Conservation (phyloP, 2,797 vertebrate genomes). For the Helarctos malayanus region DNA sequence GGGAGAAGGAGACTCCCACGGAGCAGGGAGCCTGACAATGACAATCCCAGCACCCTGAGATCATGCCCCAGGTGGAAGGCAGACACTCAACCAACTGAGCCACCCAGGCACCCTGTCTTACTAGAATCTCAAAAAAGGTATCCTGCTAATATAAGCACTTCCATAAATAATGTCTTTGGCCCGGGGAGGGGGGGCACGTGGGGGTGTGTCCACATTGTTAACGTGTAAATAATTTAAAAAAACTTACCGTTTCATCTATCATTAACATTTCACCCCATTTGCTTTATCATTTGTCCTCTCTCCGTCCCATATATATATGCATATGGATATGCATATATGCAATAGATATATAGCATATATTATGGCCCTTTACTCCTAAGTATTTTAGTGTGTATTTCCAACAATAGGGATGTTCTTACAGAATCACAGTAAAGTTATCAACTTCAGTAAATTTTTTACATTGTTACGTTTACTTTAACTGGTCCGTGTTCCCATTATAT, state of each 20-base stretch:
- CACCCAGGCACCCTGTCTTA: background rate
- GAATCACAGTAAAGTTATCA: constrained; percentile 27
- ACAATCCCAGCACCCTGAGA: background rate
- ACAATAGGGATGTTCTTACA: constrained; percentile 10
- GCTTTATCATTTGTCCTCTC: background rate
- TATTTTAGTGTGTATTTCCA: background rate
- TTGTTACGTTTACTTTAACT: background rate
- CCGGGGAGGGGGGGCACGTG: no score
- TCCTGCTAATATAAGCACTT: background rate
- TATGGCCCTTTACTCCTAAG: background rate
- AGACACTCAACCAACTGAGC: background rate
- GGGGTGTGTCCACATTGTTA: background rate
- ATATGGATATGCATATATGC: background rate
- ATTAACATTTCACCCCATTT: background rate
- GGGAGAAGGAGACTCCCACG: background rate
- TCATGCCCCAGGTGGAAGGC: background rate
- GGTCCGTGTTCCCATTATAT: background rate
- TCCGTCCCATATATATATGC: background rate
- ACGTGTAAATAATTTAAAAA: constrained; percentile 43
- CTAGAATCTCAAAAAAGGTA: background rate
- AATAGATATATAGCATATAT: background rate
- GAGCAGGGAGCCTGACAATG: background rate
- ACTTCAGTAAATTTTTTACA: background rate
- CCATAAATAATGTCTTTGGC: background rate
- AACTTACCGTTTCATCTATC: background rate